phyloP scores from a whole-genome alignment of 2,888 invertebrate genomes.

The Mystacides longicornis region DNA sequence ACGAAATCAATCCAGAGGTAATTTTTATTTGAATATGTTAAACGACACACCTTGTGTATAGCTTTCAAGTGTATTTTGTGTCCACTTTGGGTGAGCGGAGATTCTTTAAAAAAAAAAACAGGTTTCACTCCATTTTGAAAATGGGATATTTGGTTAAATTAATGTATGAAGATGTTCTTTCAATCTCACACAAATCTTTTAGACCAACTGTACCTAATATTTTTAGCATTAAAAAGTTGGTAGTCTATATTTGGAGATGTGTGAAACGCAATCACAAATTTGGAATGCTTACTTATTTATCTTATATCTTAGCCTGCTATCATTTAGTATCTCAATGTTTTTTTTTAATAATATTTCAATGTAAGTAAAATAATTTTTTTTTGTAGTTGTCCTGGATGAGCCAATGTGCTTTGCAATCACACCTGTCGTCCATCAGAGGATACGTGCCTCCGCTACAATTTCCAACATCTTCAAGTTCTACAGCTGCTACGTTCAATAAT shows the following conservation, averaged over 20 bases:
- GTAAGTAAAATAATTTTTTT: too few species aligned
- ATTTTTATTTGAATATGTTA: not conserved
- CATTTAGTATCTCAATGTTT: not conserved
- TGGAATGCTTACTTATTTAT: not conserved
- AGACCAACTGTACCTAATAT: too few species aligned
- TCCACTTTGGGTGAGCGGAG: too few species aligned
- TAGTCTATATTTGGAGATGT: not conserved
- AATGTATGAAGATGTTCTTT: too few species aligned
- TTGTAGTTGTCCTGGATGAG: not conserved
- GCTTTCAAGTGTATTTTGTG: not conserved
- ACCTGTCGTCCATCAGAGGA: not conserved
- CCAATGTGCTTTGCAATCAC: not conserved
- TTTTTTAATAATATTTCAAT: too few species aligned
- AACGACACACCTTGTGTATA: not conserved
- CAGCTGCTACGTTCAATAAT: not conserved
- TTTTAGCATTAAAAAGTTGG: too few species aligned
- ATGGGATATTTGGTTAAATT: too few species aligned
- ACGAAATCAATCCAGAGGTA: not conserved
- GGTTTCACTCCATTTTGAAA: too few species aligned
- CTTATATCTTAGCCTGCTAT: not conserved
- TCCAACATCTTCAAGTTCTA: not conserved
- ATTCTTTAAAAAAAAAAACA: too few species aligned
- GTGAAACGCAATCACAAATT: not conserved
- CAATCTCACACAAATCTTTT: too few species aligned
- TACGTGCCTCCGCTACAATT: not conserved